These are phyloP conservation scores for Drosophila yooni DNA, from an alignment of 2,888 invertebrate species.

Conservation along the genomic window DNA sequence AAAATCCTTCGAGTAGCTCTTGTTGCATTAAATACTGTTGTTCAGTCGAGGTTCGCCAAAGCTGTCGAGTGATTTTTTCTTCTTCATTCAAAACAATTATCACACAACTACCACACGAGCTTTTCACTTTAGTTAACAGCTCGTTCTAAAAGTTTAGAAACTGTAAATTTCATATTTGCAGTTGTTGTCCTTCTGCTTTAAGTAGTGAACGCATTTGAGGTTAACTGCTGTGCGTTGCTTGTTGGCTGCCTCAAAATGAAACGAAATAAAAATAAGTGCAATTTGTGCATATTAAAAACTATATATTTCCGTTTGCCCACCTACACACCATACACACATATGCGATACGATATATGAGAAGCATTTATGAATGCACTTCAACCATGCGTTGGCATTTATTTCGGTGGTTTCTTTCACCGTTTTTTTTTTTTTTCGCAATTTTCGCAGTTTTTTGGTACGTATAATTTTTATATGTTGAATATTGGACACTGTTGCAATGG, in stretches of 20 bases:
- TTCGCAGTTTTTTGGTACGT: constrained; percentile 11
- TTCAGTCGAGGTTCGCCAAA: not conserved
- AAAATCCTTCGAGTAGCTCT: constrained; percentile 6
- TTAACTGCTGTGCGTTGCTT: constrained; percentile 16
- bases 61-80: not conserved
- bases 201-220: constrained; percentile 11
- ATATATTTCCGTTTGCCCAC: constrained; percentile 44
- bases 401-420: constrained; percentile 10
- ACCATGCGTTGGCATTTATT: constrained; percentile 44
- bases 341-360: not conserved
- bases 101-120: not conserved
- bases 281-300: constrained; percentile 75
- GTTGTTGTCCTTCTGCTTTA: not conserved
- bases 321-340: constrained; percentile 11
- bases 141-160: not conserved
- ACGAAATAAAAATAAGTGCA: constrained; percentile 60
- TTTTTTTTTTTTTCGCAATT: not conserved
- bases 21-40: not conserved
- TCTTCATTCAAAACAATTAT: not conserved
- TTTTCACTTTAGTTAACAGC: not conserved
- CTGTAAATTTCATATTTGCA: not conserved
- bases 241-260: constrained; percentile 35
- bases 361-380: constrained; percentile 16
- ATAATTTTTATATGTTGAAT: constrained; percentile 46
- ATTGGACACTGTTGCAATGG: constrained; percentile 57